Conservation (phyloP, 1,140 invertebrate genomes). For the Tetragonula clypearis region DNA sequence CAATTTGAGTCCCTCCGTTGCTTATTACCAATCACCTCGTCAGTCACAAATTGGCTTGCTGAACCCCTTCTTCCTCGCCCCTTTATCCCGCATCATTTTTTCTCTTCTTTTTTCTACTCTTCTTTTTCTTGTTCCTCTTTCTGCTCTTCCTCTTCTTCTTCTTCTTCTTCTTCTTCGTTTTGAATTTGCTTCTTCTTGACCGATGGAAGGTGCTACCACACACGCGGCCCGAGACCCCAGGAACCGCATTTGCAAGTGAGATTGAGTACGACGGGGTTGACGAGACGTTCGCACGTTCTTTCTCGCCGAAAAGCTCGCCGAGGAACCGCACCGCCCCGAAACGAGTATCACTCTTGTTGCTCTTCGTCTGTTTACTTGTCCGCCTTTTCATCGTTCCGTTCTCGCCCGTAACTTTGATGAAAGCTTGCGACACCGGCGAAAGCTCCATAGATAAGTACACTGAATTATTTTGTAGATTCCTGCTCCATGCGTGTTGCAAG, state of each 20-base stretch:
- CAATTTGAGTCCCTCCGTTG: slow-evolving; percentile 77
- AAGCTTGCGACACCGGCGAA: not conserved
- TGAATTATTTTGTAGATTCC: too few relatives aligned
- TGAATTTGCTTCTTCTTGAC: slow-evolving; percentile 2
- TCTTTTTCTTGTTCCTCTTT: not conserved
- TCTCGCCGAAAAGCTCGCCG: slow-evolving; percentile 25
- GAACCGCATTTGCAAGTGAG: slow-evolving; percentile 75
- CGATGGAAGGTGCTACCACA: slow-evolving; percentile 32
- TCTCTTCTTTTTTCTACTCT: not conserved
- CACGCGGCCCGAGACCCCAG: slow-evolving; percentile 44
- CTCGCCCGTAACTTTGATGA: not conserved
- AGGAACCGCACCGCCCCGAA: not conserved
- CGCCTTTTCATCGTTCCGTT: slow-evolving; percentile 35
- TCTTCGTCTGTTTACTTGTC: not conserved
- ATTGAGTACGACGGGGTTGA: slow-evolving; percentile 70
- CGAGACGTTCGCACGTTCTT: slow-evolving; percentile 66
- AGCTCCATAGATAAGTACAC: too few relatives aligned
- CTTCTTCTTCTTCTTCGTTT: slow-evolving; percentile 32
- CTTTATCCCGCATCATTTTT: slow-evolving; percentile 14
- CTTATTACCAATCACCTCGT: slow-evolving; percentile 80
- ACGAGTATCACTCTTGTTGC: not conserved
- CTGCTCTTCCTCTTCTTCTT: not conserved
- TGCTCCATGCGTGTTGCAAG: too few relatives aligned
- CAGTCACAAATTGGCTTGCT: slow-evolving; percentile 81
- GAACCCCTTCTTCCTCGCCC: slow-evolving; percentile 39